These are phyloP conservation scores for Cossypha caffra DNA, from an alignment of 2,797 vertebrate genomes.

Conservation along the genomic window DNA sequence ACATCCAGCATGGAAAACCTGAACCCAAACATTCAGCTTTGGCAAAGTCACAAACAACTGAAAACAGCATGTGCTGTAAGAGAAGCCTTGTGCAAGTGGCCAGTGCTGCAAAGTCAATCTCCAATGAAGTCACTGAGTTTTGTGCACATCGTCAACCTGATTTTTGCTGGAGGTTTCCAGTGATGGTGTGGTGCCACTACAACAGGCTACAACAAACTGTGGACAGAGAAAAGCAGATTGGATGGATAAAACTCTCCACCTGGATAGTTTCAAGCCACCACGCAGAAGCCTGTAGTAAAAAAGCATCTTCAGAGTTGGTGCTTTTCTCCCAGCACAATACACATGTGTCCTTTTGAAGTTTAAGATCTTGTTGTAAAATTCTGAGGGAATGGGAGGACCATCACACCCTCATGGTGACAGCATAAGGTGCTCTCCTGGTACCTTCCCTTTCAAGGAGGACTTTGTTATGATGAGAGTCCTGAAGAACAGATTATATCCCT, in stretches of 20 bases:
- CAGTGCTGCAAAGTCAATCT: neutral
- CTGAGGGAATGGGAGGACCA: neutral
- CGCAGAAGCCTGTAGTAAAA: neutral
- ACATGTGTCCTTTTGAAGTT: neutral
- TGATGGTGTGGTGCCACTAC: neutral
- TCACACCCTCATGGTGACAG: neutral
- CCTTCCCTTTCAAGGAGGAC: neutral
- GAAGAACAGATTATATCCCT: neutral
- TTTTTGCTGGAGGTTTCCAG: neutral
- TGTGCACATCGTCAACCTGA: neutral
- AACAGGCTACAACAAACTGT: neutral
- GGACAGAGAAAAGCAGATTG: neutral
- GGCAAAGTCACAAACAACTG: neutral
- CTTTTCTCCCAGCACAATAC: neutral
- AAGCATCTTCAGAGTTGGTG: neutral
- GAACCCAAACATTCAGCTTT: neutral
- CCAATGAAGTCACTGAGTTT: neutral
- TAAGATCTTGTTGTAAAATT: neutral
- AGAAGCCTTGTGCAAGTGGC: neutral
- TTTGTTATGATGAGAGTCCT: neutral
- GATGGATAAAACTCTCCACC: neutral
- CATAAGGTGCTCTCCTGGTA: neutral
- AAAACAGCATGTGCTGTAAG: neutral
- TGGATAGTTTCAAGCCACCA: neutral
- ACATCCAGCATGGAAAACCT: neutral